Conservation (phyloP, 2,888 invertebrate species). For the Parochlus steinenii region DNA sequence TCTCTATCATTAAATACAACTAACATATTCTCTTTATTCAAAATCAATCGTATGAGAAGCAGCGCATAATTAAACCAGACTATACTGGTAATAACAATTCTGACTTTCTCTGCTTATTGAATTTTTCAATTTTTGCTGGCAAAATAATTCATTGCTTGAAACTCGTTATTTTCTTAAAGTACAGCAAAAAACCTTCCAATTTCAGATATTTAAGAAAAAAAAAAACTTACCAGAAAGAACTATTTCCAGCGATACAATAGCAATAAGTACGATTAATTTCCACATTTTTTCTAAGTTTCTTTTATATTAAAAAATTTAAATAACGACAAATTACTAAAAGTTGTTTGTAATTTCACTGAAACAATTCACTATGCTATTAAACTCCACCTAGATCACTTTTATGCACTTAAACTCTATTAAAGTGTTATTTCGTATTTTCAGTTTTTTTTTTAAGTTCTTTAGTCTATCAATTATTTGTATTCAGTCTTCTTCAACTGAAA, state of each 20-base stretch:
- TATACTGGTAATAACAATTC: too few relatives aligned
- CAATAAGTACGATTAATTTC: slow-evolving; percentile 4
- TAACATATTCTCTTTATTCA: too few relatives aligned
- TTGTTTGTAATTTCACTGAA: neutral
- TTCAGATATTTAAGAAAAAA: neutral
- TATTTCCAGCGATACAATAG: slow-evolving; percentile 1
- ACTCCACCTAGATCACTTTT: neutral
- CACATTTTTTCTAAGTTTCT: slow-evolving; percentile 2
- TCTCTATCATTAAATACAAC: too few relatives aligned
- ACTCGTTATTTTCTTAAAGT: too few relatives aligned
- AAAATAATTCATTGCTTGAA: too few relatives aligned
- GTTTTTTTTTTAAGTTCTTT: neutral
- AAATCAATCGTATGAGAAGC: too few relatives aligned
- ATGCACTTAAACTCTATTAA: too few relatives aligned
- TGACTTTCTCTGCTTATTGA: neutral
- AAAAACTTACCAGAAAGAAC: slow-evolving; percentile 1
- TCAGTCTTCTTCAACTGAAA: too few relatives aligned
- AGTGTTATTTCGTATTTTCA: neutral
- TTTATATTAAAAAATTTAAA: neutral
- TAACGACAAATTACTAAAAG: neutral
- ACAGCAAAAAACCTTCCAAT: too few relatives aligned
- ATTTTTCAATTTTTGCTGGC: too few relatives aligned
- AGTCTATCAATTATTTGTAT: neutral
- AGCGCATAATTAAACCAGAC: too few relatives aligned
- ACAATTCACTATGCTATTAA: slow-evolving; percentile 1